Evolutionary conservation across 1,140 invertebrate genomes (phyloP).

Genomic region (Babylonia areolata): DNA sequence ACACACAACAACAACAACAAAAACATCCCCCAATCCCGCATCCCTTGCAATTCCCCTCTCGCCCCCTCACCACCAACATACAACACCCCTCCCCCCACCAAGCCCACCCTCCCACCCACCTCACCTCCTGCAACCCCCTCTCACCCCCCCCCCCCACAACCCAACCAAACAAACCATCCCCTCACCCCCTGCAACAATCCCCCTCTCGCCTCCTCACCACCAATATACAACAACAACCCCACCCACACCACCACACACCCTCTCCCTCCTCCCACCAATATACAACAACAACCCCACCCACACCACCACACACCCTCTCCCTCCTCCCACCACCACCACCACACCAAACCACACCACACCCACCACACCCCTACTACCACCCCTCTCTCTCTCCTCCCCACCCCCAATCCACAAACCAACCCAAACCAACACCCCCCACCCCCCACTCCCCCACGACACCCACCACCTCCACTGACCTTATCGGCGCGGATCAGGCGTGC

Average conservation of each 20-base stretch:
- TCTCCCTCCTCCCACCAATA: not conserved
- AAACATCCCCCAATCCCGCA: too few relatives aligned
- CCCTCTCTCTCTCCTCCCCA: not conserved
- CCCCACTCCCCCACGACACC: not conserved
- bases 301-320: not conserved
- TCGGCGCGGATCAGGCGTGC: slow-evolving; percentile 74
- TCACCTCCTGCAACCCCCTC: not conserved
- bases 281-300: not conserved
- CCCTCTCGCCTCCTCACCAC: not conserved
- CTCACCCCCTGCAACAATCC: too few relatives aligned
- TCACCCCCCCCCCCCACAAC: not conserved
- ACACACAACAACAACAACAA: too few relatives aligned
- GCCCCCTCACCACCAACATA: not conserved
- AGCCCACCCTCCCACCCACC: not conserved
- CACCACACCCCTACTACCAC: not conserved
- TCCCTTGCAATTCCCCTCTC: too few relatives aligned
- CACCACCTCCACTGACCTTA: slow-evolving; percentile 62
- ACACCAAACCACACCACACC: not conserved
- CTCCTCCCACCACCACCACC: not conserved
- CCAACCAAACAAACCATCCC: not conserved
- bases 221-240: not conserved
- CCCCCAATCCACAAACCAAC: not conserved
- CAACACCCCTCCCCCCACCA: not conserved
- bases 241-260: not conserved
- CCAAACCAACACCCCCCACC: not conserved